Conservation (phyloP, 2,888 invertebrate species). For the Pyrgus malvae region DNA sequence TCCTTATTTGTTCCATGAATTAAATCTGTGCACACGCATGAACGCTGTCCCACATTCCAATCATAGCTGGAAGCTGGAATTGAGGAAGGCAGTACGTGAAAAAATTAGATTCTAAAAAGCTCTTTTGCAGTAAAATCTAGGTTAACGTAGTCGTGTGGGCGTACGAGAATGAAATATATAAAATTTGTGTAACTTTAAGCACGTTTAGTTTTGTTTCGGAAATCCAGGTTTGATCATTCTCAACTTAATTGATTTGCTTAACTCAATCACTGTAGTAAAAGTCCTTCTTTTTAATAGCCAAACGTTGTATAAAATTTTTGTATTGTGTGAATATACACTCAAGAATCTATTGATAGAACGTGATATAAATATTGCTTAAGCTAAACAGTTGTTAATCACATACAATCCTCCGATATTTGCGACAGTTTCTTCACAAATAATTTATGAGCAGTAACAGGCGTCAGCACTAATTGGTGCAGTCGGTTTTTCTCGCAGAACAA, state of each 20-base stretch:
- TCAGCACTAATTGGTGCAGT: constrained; percentile 34
- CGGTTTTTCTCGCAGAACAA: constrained; percentile 65
- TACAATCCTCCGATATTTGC: background rate
- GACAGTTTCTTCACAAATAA: constrained; percentile 1
- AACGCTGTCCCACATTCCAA: background rate
- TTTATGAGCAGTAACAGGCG: constrained; percentile 10
- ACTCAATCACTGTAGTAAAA: too few species aligned
- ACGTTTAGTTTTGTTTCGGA: too few species aligned
- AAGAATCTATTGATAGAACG: too few species aligned
- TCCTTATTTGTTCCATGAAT: too few species aligned
- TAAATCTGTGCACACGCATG: background rate
- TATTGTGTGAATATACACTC: too few species aligned
- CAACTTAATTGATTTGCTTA: too few species aligned
- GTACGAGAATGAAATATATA: background rate
- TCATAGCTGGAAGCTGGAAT: background rate
- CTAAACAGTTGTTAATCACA: too few species aligned
- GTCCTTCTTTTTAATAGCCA: too few species aligned
- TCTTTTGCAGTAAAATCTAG: background rate
- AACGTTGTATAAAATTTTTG: too few species aligned
- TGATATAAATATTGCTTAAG: too few species aligned
- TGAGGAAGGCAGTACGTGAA: background rate
- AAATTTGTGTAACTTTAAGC: too few species aligned
- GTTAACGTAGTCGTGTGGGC: background rate
- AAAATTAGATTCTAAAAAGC: background rate
- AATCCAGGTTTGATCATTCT: too few species aligned